phyloP scores from a whole-genome alignment of 2,888 invertebrate genomes.

The Lochmaea crataegi region DNA sequence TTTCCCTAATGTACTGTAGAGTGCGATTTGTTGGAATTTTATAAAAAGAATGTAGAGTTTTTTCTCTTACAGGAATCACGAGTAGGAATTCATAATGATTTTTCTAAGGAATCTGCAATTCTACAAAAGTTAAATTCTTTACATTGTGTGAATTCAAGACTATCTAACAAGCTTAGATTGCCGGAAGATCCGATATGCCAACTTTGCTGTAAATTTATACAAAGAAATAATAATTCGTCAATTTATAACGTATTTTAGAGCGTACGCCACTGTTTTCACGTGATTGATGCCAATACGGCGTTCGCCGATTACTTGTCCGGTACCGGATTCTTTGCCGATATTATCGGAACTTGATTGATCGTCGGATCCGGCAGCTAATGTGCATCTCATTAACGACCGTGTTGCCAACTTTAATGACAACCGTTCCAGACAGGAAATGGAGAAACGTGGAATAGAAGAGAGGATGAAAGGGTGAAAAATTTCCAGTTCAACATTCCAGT shows the following conservation, averaged over 20 bases:
- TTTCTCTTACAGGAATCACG: too few relatives aligned
- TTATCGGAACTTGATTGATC: constrained; percentile 69
- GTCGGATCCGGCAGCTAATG: constrained; percentile 58
- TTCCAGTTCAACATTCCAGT: neutral
- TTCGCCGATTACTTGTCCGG: constrained; percentile 13
- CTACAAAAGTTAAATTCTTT: too few relatives aligned
- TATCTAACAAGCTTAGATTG: too few relatives aligned
- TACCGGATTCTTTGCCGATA: constrained; percentile 65
- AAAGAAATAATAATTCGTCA: neutral
- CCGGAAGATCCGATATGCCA: too few relatives aligned
- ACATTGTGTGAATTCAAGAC: too few relatives aligned
- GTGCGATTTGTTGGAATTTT: too few relatives aligned
- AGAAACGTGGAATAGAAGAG: constrained; percentile 18
- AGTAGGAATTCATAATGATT: too few relatives aligned
- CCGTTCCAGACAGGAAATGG: constrained; percentile 36
- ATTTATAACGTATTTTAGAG: neutral
- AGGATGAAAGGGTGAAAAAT: neutral
- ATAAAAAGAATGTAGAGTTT: too few relatives aligned
- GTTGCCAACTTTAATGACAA: constrained; percentile 37
- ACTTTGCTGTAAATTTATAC: too few relatives aligned
- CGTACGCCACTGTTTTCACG: constrained; percentile 31
- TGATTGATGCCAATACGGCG: constrained; percentile 10
- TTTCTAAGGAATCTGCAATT: too few relatives aligned
- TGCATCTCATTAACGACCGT: constrained; percentile 57
- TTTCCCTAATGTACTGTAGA: too few relatives aligned